Conservation (phyloP, 2,113 vertebrate species). For the Saccopteryx leptura region DNA sequence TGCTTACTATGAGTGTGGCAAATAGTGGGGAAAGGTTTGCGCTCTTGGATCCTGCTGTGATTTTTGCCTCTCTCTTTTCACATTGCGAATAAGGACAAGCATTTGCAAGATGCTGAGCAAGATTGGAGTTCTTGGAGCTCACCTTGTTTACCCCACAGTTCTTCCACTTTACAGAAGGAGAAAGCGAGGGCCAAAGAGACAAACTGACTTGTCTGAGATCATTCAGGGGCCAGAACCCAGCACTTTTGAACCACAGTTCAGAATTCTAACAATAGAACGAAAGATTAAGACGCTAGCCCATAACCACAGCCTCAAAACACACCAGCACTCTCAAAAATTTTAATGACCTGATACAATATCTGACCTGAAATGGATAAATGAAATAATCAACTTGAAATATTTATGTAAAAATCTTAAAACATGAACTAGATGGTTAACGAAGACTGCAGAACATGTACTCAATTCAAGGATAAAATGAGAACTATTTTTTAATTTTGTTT, state of each 20-base stretch:
- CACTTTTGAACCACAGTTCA: neutral
- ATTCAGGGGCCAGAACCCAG: neutral
- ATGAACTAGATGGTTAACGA: neutral
- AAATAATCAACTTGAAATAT: constrained; percentile 30
- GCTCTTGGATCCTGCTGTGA: neutral
- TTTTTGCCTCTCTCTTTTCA: constrained; percentile 27
- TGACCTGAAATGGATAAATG: constrained; percentile 25
- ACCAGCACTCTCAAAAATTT: neutral
- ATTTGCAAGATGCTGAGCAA: neutral
- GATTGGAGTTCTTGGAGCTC: neutral
- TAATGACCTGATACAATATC: neutral
- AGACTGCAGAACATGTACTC: neutral
- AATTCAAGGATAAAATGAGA: neutral
- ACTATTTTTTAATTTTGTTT: neutral
- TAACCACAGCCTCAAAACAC: constrained; percentile 36
- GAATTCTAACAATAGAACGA: constrained; percentile 47
- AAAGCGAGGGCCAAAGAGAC: neutral
- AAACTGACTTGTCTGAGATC: neutral
- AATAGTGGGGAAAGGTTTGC: neutral
- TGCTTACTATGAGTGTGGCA: neutral
- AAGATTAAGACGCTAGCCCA: neutral
- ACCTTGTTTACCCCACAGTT: neutral
- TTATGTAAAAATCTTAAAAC: constrained; percentile 14
- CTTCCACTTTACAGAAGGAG: neutral
- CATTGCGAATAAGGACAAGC: neutral